Percentiles rank a stretch among this genome's conserved stretches.
phyloP scores from a whole-genome alignment of 2,888 invertebrate genomes.

The Deilephila porcellus region DNA sequence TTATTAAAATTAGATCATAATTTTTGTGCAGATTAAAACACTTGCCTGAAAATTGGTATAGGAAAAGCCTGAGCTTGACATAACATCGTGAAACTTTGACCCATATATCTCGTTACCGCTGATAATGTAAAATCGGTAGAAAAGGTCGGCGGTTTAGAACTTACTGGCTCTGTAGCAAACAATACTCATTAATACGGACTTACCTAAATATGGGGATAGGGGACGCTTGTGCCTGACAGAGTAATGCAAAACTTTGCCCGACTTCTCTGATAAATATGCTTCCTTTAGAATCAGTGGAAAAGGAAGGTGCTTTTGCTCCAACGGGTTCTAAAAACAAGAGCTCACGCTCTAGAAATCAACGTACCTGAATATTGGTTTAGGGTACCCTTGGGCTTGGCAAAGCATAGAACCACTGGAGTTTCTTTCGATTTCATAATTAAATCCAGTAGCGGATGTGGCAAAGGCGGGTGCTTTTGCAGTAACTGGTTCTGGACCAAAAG shows the following conservation, averaged over 20 bases:
- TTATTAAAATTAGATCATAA: not conserved
- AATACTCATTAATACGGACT: constrained; percentile 56
- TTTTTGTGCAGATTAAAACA: constrained; percentile 41
- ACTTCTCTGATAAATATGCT: constrained; percentile 85
- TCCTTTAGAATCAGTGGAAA: constrained; percentile 86
- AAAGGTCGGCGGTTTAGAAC: constrained; percentile 86
- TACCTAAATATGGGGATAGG: constrained; percentile 88
- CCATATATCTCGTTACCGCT: constrained; percentile 83
- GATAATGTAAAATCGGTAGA: constrained; percentile 85
- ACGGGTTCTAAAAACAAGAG: constrained; percentile 81
- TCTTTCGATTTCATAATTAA: constrained; percentile 74
- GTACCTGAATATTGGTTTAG: constrained; percentile 89
- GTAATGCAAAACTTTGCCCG: constrained; percentile 85
- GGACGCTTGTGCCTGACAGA: constrained; percentile 86
- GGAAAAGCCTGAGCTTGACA: constrained; percentile 90
- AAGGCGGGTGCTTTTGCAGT: constrained; percentile 81
- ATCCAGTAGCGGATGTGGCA: constrained; percentile 79
- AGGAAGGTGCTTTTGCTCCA: constrained; percentile 86
- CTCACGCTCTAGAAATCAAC: constrained; percentile 45
- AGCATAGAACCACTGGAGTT: constrained; percentile 77
- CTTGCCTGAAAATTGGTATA: constrained; percentile 89
- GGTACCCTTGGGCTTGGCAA: constrained; percentile 85
- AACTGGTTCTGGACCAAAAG: constrained; percentile 77
- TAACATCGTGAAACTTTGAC: constrained; percentile 86
- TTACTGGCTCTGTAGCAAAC: constrained; percentile 84